Conservation (phyloP, 2,113 vertebrate genomes). For the Calyptommatus sinebrachiatus region DNA sequence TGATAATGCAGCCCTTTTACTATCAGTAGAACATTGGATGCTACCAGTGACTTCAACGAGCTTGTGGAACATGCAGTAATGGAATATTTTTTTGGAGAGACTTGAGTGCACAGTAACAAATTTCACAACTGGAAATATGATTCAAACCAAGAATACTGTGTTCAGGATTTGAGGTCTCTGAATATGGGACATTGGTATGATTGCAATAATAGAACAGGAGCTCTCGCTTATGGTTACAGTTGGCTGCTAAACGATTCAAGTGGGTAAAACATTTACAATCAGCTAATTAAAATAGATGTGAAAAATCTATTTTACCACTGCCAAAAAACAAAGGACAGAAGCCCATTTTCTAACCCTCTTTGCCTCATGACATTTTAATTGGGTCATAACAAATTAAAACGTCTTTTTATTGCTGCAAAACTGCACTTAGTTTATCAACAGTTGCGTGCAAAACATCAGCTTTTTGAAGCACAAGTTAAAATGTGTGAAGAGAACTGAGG, state of each 20-base stretch:
- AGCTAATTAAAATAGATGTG: slow-evolving; percentile 12
- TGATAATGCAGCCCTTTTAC: too few species aligned
- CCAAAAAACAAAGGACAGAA: neutral
- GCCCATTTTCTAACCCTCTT: slow-evolving; percentile 11
- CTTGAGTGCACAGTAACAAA: too few species aligned
- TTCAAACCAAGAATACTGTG: slow-evolving; percentile 40
- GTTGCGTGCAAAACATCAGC: neutral
- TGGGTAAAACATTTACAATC: slow-evolving; percentile 14
- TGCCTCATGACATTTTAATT: slow-evolving; percentile 19
- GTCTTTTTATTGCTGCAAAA: slow-evolving; percentile 7
- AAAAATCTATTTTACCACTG: slow-evolving; percentile 10
- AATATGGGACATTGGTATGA: neutral
- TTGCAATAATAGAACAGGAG: slow-evolving; percentile 24
- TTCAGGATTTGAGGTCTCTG: slow-evolving; percentile 1
- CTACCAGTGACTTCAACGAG: too few species aligned
- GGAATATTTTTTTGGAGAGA: too few species aligned
- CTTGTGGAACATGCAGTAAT: too few species aligned
- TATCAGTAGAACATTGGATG: too few species aligned
- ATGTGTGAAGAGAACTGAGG: neutral
- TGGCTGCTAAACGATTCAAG: neutral
- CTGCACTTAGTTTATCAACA: slow-evolving; percentile 9
- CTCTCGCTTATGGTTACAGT: slow-evolving; percentile 40
- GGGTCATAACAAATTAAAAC: slow-evolving; percentile 19
- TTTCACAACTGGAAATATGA: slow-evolving; percentile 17
- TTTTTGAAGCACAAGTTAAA: neutral